Evolutionary conservation across 1,140 invertebrate species (phyloP).

Genomic region (Pomacea maculata): DNA sequence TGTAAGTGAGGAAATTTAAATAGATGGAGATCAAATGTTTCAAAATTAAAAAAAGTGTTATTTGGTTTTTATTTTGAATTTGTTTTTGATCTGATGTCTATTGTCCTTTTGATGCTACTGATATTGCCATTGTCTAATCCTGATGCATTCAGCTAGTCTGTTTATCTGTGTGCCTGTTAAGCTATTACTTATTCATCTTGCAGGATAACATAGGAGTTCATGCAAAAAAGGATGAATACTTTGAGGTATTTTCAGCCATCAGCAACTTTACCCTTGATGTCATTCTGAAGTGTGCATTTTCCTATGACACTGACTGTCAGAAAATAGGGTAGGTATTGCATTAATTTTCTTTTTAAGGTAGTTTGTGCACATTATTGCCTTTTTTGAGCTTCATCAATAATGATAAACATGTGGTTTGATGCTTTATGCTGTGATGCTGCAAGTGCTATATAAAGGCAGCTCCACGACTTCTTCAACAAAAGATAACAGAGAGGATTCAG

Average conservation of each 20-base stretch:
- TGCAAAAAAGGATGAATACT: constrained; percentile 27
- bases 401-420: too few relatives aligned
- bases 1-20: not conserved
- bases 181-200: not conserved
- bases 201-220: constrained; percentile 43
- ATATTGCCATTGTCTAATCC: not conserved
- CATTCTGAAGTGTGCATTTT: constrained; percentile 57
- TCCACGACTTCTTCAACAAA: too few relatives aligned
- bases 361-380: not conserved
- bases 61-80: not conserved
- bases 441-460: too few relatives aligned
- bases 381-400: too few relatives aligned
- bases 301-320: constrained; percentile 51
- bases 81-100: not conserved
- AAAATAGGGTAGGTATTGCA: constrained; percentile 40
- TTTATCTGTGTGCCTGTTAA: not conserved
- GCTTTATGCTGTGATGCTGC: too few relatives aligned
- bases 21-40: not conserved
- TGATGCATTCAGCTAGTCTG: not conserved
- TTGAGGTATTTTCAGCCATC: constrained; percentile 46
- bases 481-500: too few relatives aligned
- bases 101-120: not conserved
- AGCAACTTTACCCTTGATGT: constrained; percentile 53
- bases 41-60: not conserved
- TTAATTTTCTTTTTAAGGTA: not conserved